Evolutionary conservation across 1,140 invertebrate species (phyloP), one percentile per base, ranked within the genome.

Genomic region (Drosophila pallidifrons): DNA sequence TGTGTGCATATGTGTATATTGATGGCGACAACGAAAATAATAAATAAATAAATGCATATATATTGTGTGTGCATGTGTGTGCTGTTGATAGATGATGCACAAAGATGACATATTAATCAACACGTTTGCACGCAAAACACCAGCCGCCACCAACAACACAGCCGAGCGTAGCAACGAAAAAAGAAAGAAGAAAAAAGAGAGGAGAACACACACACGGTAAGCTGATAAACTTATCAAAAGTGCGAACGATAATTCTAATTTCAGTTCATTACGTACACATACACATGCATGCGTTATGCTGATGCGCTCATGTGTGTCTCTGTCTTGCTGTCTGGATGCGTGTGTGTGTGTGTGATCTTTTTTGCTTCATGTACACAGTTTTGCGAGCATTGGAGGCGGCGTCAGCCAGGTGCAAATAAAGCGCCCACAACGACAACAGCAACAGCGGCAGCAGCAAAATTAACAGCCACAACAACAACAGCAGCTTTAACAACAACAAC

Each of bases 191-290:
- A 63, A 28, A 59, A 49, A 25, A 25, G 20, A 25, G 20, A 25
- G 20, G 20, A 25, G 20, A 25, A 25, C 20, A 25, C 20, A 61
- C 35, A 63, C 49, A 47, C 61, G 76, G 81, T 87, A 86, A 78
- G 77, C 82, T 87, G 82, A 87, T 87, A 87, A 87, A 79, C 65
- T 82, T 87, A 82, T 87, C 81, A 77, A 73, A 55, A 38, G 3
- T 5, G 30, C 82, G n/a, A 55, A 55, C 41, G 83, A 87, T 87
- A 87, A 87, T 87, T 87, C 79, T 74, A 87, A 87, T 77, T 76
- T 59, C 5, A 38, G 72, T 79, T 63, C 70, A 47, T 32, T 32
- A 32, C 20, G 20, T 32, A 32, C 32, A 32, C 32, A 5, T 3
- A 32, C 7, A 7, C 32, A 32, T 32, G 32, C 32, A 32, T 32